These are phyloP conservation scores for Scomberomorus guttatus DNA, from an alignment of 2,797 vertebrate species.

Conservation along the genomic window DNA sequence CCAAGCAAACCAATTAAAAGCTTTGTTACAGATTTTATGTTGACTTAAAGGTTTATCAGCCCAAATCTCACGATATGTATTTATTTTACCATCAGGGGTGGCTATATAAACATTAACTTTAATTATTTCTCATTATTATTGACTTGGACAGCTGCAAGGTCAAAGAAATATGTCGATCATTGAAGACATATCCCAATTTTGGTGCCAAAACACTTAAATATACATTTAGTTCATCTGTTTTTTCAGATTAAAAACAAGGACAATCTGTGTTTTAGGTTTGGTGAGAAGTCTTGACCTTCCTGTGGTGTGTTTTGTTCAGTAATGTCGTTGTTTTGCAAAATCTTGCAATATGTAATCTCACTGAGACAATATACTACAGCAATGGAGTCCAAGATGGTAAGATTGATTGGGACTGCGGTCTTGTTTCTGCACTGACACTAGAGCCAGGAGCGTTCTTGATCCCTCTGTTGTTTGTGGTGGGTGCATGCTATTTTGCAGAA, in stretches of 20 bases:
- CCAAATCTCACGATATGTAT: background rate
- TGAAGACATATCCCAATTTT: background rate
- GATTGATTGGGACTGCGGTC: background rate
- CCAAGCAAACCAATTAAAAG: background rate
- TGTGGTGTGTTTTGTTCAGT: background rate
- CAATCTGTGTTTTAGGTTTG: too few relatives aligned
- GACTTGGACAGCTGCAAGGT: background rate
- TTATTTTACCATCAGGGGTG: slow-evolving; percentile 2
- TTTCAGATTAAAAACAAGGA: background rate
- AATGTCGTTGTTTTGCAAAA: background rate
- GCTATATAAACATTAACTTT: background rate
- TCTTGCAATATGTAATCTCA: background rate
- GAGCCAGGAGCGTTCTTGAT: background rate
- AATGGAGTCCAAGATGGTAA: background rate
- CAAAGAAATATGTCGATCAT: background rate
- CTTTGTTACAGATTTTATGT: background rate
- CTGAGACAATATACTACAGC: background rate
- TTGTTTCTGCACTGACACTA: slow-evolving; percentile 2
- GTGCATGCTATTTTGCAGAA: slow-evolving; percentile 12
- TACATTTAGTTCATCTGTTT: background rate
- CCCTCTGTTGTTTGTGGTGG: slow-evolving; percentile 4
- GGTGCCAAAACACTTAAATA: background rate
- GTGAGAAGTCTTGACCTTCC: too few relatives aligned
- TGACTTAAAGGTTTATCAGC: background rate
- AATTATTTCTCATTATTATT: background rate